Evolutionary conservation across 2,797 vertebrate genomes (phyloP).

Genomic region (Syndactyla subalaris): DNA sequence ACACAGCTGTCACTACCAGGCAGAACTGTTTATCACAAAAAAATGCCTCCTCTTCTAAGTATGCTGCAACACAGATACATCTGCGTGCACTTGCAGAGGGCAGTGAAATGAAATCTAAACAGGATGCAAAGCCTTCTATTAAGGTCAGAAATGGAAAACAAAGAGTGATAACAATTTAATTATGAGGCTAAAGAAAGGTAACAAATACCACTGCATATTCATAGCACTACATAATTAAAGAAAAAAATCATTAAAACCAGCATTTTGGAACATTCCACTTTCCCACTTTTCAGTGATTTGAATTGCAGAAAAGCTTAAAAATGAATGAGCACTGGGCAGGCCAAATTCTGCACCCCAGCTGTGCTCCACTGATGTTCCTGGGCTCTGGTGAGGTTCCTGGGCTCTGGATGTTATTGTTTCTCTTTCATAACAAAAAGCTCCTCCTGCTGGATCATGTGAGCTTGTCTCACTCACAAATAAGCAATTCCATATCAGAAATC

Average conservation of each 20-base stretch:
- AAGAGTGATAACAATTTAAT: neutral
- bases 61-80: neutral
- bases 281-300: neutral
- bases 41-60: neutral
- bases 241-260: neutral
- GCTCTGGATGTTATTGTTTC: neutral
- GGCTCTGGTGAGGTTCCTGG: neutral
- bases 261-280: neutral
- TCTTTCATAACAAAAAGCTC: neutral
- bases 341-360: neutral
- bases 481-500: neutral
- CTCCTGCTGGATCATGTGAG: neutral
- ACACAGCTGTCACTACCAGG: neutral
- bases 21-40: neutral
- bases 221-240: neutral
- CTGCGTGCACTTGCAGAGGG: neutral
- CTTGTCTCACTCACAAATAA: neutral
- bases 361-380: neutral
- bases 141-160: neutral
- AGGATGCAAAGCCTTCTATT: neutral
- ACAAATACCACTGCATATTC: neutral
- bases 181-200: neutral
- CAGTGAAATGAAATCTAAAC: neutral
- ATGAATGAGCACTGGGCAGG: rapidly evolving
- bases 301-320: neutral